phyloP scores from a whole-genome alignment of 2,797 vertebrate species.

The Aphelocoma californica region DNA sequence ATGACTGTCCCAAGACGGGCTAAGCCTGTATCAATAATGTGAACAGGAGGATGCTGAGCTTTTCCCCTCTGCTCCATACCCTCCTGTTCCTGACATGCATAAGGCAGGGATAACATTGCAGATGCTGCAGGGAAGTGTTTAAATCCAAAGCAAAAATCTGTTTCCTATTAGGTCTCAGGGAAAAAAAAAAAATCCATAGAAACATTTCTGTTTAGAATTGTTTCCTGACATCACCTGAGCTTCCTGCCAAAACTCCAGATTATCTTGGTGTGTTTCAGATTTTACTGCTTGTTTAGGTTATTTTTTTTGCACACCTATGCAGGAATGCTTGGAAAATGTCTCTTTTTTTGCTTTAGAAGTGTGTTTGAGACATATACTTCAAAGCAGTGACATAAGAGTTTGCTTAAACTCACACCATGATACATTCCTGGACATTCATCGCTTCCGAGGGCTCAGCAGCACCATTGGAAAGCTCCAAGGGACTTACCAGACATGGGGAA shows the following conservation, averaged over 20 bases:
- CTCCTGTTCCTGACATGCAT: neutral
- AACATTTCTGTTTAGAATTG: conserved; percentile 50
- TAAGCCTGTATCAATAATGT: fast-evolving
- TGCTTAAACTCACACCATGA: neutral
- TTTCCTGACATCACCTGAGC: conserved; percentile 21
- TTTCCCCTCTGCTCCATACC: neutral
- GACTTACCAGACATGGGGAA: neutral
- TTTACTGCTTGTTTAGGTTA: neutral
- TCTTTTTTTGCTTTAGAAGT: neutral
- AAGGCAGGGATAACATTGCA: neutral
- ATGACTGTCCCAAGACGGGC: neutral
- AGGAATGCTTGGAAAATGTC: neutral
- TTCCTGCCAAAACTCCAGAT: neutral
- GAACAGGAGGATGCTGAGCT: neutral
- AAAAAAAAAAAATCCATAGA: neutral
- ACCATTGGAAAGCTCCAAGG: neutral
- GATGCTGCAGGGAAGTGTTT: neutral
- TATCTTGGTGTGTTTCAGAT: neutral
- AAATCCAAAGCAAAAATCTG: conserved; percentile 10
- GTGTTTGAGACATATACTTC: neutral
- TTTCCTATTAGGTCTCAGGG: neutral
- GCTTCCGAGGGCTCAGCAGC: neutral
- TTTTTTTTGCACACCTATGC: neutral
- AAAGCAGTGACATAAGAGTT: neutral
- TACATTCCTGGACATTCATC: neutral